Base-by-base conservation (phyloP, 2,888 invertebrate species). In the Ochropacha duplaris region DNA sequence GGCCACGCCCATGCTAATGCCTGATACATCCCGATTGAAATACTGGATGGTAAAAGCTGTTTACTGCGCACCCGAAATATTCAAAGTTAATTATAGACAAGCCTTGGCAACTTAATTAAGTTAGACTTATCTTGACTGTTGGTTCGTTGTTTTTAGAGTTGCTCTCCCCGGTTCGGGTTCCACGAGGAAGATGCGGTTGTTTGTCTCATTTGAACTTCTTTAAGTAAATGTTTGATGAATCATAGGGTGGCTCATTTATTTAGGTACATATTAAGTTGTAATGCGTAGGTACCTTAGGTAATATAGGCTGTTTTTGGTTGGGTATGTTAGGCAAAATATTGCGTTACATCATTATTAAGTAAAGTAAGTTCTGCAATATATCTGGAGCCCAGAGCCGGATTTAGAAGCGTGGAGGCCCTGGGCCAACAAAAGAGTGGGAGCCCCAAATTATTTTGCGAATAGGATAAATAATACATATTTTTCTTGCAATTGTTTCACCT, bases 41-140 rank as follows among this genome's bases (percentile, higher is more conserved):
- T 22, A 28, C 22, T 54, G 22, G 2, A 31, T 31, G 51, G 4
- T 6, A 19, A n/a, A n/a, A n/a, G 19, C 56, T 71, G 69, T 66
- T 65, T 70, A 69, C 64, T 59, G 66, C 57, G 60, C 60, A 57
- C 44, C 59, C 63, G 52, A 68, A 75, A 71, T 68, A 66, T 69
- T 70, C 72, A 56, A 71, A 78, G 70, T 78, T 78, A 76, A 78
- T 78, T 76, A 77, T 68, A 64, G 68, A 66, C 58, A 69, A 67
- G 61, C 75, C 74, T 73, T 68, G 61, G 59, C 63, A 66, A 69
- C 68, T 73, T 78, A 79, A 79, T 78, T 74, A 76, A 77, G 71
- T 79, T 76, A 63, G 72, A 72, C 67, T 77, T 78, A 74, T 76
- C 74, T 72, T 64, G 56, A 58, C 61, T 39, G 19, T 19, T 44